Percentiles rank a stretch among this genome's conserved stretches.
These are phyloP conservation scores for Apodemia zela DNA, from an alignment of 2,888 invertebrate species.

Conservation along the genomic window DNA sequence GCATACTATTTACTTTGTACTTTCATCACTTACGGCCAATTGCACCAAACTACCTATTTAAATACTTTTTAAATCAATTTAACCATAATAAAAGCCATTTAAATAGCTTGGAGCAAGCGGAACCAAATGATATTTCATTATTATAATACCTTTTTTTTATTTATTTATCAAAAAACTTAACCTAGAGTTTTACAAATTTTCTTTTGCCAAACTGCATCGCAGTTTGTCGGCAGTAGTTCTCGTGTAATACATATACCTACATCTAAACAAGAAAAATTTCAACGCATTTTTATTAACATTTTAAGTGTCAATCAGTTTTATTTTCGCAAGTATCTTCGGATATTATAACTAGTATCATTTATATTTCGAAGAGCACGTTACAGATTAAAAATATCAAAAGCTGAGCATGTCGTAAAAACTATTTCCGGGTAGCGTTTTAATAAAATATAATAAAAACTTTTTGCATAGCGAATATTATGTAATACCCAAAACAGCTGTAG, in stretches of 20 bases:
- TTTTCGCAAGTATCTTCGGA: neutral
- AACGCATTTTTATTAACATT: too few relatives aligned
- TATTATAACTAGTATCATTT: neutral
- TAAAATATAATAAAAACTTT: neutral
- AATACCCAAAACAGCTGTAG: conserved; percentile 28
- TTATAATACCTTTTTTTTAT: too few relatives aligned
- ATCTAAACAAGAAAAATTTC: too few relatives aligned
- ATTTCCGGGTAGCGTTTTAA: neutral
- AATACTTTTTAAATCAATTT: too few relatives aligned
- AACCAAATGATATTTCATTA: neutral
- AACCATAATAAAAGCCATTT: too few relatives aligned
- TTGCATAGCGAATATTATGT: conserved; percentile 24
- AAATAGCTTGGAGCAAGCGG: too few relatives aligned
- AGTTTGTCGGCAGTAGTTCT: too few relatives aligned
- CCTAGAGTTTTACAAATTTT: too few relatives aligned
- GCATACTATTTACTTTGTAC: neutral
- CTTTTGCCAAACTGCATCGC: too few relatives aligned
- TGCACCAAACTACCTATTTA: too few relatives aligned
- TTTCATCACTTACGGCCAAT: neutral
- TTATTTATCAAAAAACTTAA: too few relatives aligned
- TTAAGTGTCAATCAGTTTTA: neutral
- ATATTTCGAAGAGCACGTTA: neutral
- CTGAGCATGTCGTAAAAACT: neutral
- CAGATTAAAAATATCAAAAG: neutral
- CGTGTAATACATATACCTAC: too few relatives aligned